phyloP scores from a whole-genome alignment of 2,888 invertebrate species.

The Drosophila pseudotalamancana region DNA sequence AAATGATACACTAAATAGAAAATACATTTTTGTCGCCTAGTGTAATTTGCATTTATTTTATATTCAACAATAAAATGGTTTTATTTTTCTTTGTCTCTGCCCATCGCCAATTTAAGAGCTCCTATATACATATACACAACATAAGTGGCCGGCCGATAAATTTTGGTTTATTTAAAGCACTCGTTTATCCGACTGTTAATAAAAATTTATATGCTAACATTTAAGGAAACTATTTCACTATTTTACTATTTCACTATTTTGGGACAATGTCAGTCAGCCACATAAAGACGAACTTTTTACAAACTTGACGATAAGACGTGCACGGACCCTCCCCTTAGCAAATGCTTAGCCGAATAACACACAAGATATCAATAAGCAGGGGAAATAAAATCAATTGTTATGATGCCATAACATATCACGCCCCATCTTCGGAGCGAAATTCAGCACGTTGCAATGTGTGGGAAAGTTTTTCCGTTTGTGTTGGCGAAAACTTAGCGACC shows the following conservation, averaged over 20 bases:
- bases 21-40: neutral
- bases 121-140: neutral
- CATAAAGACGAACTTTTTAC: conserved; percentile 39
- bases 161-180: conserved; percentile 18
- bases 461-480: conserved; percentile 59
- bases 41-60: neutral
- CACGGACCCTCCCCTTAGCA: neutral
- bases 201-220: conserved; percentile 30
- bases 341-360: conserved; percentile 36
- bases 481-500: conserved; percentile 51
- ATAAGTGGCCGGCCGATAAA: conserved; percentile 7
- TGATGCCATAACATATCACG: conserved; percentile 74
- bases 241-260: no score
- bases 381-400: conserved; percentile 77
- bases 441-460: conserved; percentile 54
- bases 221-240: conserved; percentile 24
- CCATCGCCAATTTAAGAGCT: conserved; percentile 1
- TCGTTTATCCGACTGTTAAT: conserved; percentile 19
- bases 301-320: conserved; percentile 30
- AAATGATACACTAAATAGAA: neutral
- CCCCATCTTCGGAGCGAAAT: conserved; percentile 12
- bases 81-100: neutral
- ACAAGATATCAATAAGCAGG: conserved; percentile 73
- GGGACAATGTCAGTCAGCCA: conserved; percentile 4
- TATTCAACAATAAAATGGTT: neutral